A percentile compares a stretch with the other conserved stretches of the same genome.
Evolutionary conservation across 1,140 invertebrate species (phyloP).

Genomic region (Eumeta japonica): DNA sequence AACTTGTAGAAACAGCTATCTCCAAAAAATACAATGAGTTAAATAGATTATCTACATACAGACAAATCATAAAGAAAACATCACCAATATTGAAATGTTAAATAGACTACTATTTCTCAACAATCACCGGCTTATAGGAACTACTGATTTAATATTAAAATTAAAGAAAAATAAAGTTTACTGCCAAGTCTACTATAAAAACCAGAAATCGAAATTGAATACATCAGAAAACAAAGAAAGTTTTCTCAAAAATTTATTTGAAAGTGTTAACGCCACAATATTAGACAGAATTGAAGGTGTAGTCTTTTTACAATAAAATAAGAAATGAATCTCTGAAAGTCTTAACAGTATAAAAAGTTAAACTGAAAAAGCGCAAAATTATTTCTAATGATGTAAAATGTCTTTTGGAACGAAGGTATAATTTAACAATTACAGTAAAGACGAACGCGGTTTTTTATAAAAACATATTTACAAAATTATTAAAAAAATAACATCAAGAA

Average conservation of each 20-base stretch:
- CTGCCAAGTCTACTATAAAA: too few species aligned
- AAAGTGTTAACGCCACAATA: too few species aligned
- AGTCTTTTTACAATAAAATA: conserved; percentile 1
- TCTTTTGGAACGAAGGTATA: not conserved
- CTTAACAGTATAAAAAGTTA: not conserved
- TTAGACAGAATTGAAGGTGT: not conserved
- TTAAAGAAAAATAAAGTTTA: too few species aligned
- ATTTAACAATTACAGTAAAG: not conserved
- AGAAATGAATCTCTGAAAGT: not conserved
- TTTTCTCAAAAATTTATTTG: too few species aligned
- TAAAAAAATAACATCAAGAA: conserved; percentile 1
- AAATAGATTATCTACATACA: not conserved
- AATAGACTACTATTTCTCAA: too few species aligned
- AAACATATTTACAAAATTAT: conserved; percentile 3
- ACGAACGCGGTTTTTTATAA: conserved; percentile 1
- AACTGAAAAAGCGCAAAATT: not conserved
- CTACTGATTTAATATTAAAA: too few species aligned
- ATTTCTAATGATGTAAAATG: not conserved
- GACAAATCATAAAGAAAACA: not conserved
- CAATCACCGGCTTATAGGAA: too few species aligned
- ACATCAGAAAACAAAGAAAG: too few species aligned
- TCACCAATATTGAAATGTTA: conserved; percentile 1
- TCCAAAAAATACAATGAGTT: not conserved
- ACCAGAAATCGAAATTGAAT: too few species aligned
- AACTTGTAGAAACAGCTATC: not conserved